Conservation (phyloP, 2,797 vertebrate species). For the Neopelma chrysocephalum region DNA sequence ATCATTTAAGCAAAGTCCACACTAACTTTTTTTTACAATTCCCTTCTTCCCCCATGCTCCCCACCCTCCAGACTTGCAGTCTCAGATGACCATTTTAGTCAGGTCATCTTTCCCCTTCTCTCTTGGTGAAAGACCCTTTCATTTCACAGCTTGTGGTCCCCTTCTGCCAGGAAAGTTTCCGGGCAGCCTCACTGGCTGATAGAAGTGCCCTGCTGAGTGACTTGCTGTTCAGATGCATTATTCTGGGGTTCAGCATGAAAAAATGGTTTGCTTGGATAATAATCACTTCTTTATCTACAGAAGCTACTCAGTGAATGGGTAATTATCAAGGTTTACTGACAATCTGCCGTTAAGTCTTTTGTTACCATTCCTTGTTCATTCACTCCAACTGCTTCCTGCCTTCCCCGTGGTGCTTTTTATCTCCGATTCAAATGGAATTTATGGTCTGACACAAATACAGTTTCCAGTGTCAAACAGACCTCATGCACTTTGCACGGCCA, state of each 20-base stretch:
- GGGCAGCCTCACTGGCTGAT: background rate
- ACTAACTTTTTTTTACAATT: background rate
- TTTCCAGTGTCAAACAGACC: background rate
- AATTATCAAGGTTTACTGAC: constrained; percentile 50
- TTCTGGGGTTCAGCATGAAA: constrained; percentile 28
- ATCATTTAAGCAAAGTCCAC: background rate
- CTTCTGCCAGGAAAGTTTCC: constrained; percentile 12
- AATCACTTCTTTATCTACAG: constrained; percentile 49
- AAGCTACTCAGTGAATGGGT: constrained; percentile 34
- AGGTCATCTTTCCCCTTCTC: background rate
- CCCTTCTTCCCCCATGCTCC: too few relatives aligned
- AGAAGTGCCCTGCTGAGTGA: constrained; percentile 26
- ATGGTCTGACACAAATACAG: background rate
- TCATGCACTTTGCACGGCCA: background rate
- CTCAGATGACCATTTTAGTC: constrained; percentile 3
- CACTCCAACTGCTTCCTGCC: constrained; percentile 22
- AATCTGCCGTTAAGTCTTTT: background rate
- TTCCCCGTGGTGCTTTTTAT: background rate
- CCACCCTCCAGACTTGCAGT: background rate
- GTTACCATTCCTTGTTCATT: background rate
- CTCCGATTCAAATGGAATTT: background rate
- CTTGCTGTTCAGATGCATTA: constrained; percentile 16
- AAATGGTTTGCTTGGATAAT: constrained; percentile 26
- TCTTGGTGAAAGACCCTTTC: constrained; percentile 37
- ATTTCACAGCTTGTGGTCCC: background rate